A percentile compares a stretch with the other conserved stretches of the same genome.
phyloP scores from a whole-genome alignment of 2,113 vertebrate genomes.

The Brachyhypopomus occidentalis region DNA sequence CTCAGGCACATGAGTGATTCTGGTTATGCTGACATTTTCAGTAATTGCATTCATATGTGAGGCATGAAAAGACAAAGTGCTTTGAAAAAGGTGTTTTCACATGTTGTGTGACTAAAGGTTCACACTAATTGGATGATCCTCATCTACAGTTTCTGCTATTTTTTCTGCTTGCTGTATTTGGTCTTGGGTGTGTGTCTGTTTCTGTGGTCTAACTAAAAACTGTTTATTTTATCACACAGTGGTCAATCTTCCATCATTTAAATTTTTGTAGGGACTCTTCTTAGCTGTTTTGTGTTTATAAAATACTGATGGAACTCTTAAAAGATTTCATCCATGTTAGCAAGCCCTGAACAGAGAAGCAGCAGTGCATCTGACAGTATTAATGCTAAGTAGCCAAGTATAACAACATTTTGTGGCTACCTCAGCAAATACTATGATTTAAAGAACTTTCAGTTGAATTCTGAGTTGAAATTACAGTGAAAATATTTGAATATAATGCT shows the following conservation, averaged over 20 bases:
- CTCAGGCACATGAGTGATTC: conserved; percentile 24
- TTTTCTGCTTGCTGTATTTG: not conserved
- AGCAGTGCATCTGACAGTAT: conserved; percentile 6
- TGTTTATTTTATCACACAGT: too few species aligned
- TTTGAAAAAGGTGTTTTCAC: conserved; percentile 9
- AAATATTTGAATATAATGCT: conserved; percentile 72
- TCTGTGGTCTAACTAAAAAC: too few species aligned
- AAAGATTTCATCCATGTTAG: not conserved
- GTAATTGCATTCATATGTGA: conserved; percentile 46
- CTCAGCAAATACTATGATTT: conserved; percentile 70
- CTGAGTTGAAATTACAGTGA: conserved; percentile 70
- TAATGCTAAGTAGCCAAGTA: conserved; percentile 62
- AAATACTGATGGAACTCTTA: not conserved
- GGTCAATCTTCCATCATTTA: too few species aligned
- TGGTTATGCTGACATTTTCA: conserved; percentile 20
- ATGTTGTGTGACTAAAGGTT: conserved; percentile 28
- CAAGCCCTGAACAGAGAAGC: not conserved
- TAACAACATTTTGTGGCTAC: conserved; percentile 67
- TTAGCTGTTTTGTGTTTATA: not conserved
- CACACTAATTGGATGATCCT: conserved; percentile 13
- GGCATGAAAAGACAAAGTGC: conserved; percentile 6
- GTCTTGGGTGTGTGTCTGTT: too few species aligned
- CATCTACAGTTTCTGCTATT: conserved; percentile 26
- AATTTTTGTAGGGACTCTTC: not conserved
- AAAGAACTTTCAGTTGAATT: conserved; percentile 70